phyloP scores from a whole-genome alignment of 2,888 invertebrate genomes.

The Leptura quadrifasciata region DNA sequence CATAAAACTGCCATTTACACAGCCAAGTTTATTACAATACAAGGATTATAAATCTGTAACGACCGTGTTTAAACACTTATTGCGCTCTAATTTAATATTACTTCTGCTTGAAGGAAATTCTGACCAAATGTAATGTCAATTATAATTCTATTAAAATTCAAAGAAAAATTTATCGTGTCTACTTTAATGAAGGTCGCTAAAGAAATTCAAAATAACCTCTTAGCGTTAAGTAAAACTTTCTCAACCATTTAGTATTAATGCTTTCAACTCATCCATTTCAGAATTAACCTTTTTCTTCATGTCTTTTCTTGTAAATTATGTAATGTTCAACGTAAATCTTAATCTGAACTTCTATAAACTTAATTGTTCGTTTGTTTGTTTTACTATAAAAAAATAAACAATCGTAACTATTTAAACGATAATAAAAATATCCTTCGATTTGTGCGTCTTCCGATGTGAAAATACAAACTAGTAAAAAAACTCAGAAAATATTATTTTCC shows the following conservation, averaged over 20 bases:
- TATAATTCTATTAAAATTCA: not conserved
- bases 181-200: not conserved
- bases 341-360: not conserved
- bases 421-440: no score
- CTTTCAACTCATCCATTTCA: not conserved
- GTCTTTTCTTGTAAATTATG: not conserved
- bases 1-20: no score
- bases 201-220: slow-evolving; percentile 4
- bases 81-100: no score
- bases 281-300: not conserved
- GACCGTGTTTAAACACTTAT: no score
- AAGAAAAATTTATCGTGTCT: not conserved
- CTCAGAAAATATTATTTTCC: no score
- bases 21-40: no score
- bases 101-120: not conserved
- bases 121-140: not conserved
- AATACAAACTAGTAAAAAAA: no score
- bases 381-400: no score
- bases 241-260: slow-evolving; percentile 1
- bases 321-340: not conserved
- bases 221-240: not conserved
- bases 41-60: no score
- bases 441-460: no score
- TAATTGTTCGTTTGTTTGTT: no score
- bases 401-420: no score